phyloP scores from a whole-genome alignment of 1,140 invertebrate species.

The Pogonomyrmex californicus region DNA sequence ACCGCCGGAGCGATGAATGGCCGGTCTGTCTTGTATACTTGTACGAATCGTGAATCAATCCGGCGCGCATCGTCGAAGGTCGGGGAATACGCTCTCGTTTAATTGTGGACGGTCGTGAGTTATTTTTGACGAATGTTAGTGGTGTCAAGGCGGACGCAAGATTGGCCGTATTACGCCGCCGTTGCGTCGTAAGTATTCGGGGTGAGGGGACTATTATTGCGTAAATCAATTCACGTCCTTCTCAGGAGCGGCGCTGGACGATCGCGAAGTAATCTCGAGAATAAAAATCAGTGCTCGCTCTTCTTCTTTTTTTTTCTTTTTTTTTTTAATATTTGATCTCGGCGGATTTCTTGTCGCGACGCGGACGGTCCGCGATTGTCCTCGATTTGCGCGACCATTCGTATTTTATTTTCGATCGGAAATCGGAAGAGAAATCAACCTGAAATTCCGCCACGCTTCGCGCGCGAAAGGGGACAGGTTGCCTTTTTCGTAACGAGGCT shows the following conservation, averaged over 20 bases:
- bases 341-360: neutral
- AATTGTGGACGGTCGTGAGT: conserved; percentile 48
- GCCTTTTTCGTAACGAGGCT: conserved; percentile 59
- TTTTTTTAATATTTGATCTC: neutral
- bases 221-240: conserved; percentile 13
- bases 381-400: neutral
- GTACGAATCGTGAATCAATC: conserved; percentile 42
- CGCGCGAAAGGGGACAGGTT: conserved; percentile 32
- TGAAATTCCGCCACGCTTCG: conserved; percentile 44
- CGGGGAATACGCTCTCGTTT: conserved; percentile 42
- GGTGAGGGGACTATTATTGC: conserved; percentile 6
- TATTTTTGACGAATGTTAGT: conserved; percentile 46
- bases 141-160: conserved; percentile 41
- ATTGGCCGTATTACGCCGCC: conserved; percentile 32
- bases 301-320: neutral
- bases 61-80: conserved; percentile 35
- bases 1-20: neutral
- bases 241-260: neutral
- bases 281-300: neutral
- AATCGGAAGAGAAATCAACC: neutral
- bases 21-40: neutral
- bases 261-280: neutral
- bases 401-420: neutral
- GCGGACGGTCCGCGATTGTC: neutral
- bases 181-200: neutral